Evolutionary conservation across 2,888 invertebrate genomes (phyloP).

Genomic region (Leucozona laternaria): DNA sequence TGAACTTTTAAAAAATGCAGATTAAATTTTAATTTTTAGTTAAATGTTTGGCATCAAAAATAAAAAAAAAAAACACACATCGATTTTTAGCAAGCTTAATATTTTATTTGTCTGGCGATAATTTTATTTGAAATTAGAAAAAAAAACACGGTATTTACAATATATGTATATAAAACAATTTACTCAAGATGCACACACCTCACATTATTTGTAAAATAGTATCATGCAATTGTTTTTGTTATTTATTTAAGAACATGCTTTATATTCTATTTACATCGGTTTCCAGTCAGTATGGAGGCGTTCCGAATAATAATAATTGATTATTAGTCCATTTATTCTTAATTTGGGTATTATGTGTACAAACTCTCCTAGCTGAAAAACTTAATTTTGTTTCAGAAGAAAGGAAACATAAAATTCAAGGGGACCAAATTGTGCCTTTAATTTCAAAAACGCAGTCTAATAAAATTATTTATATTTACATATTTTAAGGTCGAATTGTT

Average conservation of each 20-base stretch:
- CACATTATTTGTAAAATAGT: conserved; percentile 27
- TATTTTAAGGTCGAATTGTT: too few relatives aligned
- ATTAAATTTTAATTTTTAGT: not conserved
- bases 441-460: too few relatives aligned
- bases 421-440: too few relatives aligned
- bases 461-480: too few relatives aligned
- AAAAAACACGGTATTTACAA: conserved; percentile 41
- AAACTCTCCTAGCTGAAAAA: too few relatives aligned
- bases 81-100: conserved; percentile 58
- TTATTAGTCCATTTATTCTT: too few relatives aligned
- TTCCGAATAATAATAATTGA: too few relatives aligned
- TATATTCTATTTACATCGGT: not conserved
- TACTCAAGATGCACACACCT: conserved; percentile 60
- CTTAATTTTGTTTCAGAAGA: too few relatives aligned
- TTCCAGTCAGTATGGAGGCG: not conserved
- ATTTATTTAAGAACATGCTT: not conserved
- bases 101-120: conserved; percentile 33
- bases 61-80: conserved; percentile 64
- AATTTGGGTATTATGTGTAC: too few relatives aligned
- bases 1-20: conserved; percentile 8
- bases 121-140: conserved; percentile 32
- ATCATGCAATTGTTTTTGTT: conserved; percentile 45
- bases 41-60: not conserved
- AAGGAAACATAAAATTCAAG: too few relatives aligned
- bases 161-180: conserved; percentile 3